phyloP scores from a whole-genome alignment of 2,888 invertebrate genomes.

The Mesorhabditis spiculigera region DNA sequence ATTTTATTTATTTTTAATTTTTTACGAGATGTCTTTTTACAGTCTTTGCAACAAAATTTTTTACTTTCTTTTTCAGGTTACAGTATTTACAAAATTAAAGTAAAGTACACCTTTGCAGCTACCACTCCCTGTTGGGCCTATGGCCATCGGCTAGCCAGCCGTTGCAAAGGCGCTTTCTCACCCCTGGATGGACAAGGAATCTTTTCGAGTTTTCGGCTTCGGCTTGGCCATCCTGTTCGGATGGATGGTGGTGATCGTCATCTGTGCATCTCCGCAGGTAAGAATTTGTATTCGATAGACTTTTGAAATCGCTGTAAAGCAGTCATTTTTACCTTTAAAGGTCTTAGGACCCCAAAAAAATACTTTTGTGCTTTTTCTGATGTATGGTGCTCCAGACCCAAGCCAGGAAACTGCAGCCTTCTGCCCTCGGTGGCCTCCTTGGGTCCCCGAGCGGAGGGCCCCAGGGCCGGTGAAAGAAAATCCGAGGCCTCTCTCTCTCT shows the following conservation, averaged over 20 bases:
- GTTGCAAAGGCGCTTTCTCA: no score
- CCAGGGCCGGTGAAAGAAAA: no score
- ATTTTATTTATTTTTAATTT: no score
- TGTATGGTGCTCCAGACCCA: not conserved
- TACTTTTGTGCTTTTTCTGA: not conserved
- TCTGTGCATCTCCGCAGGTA: slow-evolving; percentile 56
- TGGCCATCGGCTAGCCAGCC: no score
- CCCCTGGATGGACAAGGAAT: not conserved
- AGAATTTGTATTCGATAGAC: slow-evolving; percentile 8
- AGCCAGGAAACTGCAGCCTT: not conserved
- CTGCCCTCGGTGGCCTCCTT: not conserved
- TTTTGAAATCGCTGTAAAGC: no score
- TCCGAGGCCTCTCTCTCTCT: not conserved
- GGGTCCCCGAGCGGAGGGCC: no score
- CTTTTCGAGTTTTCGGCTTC: slow-evolving; percentile 33
- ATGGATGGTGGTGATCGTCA: slow-evolving; percentile 51
- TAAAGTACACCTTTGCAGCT: no score
- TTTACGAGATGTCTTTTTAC: no score
- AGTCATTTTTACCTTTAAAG: not conserved
- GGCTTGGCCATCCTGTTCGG: slow-evolving; percentile 49
- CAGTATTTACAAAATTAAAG: no score
- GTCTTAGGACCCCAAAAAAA: not conserved
- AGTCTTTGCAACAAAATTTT: no score
- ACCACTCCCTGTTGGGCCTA: no score
- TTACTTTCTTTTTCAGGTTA: no score